Evolutionary conservation across 1,140 invertebrate genomes (phyloP), one percentile per base, ranked within the genome.

Genomic region (Papilio polytes): DNA sequence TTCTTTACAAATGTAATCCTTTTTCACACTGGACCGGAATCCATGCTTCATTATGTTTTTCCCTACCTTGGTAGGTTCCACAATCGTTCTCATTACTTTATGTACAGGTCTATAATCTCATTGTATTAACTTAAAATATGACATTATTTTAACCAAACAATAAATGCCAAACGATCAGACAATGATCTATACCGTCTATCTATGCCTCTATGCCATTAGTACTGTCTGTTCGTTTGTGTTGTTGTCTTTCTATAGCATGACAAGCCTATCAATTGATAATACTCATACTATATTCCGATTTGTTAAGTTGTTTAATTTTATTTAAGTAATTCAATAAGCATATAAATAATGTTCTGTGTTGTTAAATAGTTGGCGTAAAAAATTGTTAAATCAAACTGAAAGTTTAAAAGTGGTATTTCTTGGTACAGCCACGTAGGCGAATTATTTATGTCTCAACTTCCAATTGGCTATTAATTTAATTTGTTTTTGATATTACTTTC

Each of bases 391-490:
- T 81, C 74, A 84, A 76, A 81, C 83, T 80, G 80, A 76, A 87
- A 85, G 85, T 87, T 85, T 84, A 77, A 84, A 77, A 81, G 81
- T 85, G 77, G 83, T 81, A 18, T 87, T 89, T 89, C 86, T 87
- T 83, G 80, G 81, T 86, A 86, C 83, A 79, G 81, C 80, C 83
- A 85, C 86, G 85, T 91, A 89, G 91, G 88, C 80, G 81, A 85
- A 86, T 88, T 86, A 91, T 88, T 88, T 87, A 86, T 86, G 84
- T 86, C 74, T 80, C 81, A 84, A 78, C 84, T 80, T 80, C 86
- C 84, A 83, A 80, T 82, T 81, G 80, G 82, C 82, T 85, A 89
- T 89, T 87, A 90, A 90, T 90, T 90, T 86, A 87, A 89, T 90
- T 88, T 88, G 88, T 89, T 91, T 89, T 87, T 85, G 85, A 88